These are phyloP conservation scores for Drosophila suzukii DNA, from an alignment of 1,140 invertebrate genomes.

Conservation along the genomic window DNA sequence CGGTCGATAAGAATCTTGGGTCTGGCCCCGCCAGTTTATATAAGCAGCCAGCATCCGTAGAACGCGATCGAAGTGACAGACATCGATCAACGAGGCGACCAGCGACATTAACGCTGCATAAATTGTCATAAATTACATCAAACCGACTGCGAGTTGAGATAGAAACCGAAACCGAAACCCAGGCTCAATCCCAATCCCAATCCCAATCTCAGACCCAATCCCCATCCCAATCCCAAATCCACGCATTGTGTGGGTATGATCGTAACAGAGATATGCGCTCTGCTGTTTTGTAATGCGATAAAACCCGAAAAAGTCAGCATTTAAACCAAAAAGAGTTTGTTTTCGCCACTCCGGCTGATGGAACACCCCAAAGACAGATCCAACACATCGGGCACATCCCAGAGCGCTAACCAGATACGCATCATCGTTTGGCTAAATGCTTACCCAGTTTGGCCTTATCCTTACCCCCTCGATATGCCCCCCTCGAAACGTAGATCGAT, in stretches of 20 bases:
- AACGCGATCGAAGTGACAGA: conserved; percentile 72
- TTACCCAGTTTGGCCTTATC: conserved; percentile 61
- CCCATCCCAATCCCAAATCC: conserved; percentile 1
- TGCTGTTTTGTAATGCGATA: conserved; percentile 57
- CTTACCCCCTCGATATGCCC: not conserved
- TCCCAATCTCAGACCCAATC: conserved; percentile 2
- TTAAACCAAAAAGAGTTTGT: conserved; percentile 69
- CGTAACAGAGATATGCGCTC: conserved; percentile 47
- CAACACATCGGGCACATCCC: conserved; percentile 40
- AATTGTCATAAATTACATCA: conserved; percentile 82
- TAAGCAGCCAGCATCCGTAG: conserved; percentile 74
- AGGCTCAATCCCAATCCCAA: conserved; percentile 8
- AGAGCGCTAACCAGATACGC: conserved; percentile 70
- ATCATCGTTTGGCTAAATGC: conserved; percentile 78
- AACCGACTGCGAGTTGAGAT: conserved; percentile 25
- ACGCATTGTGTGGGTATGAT: conserved; percentile 64
- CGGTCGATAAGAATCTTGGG: conserved; percentile 67
- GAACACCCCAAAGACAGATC: conserved; percentile 69
- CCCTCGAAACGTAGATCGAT: conserved; percentile 52
- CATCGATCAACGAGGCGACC: conserved; percentile 76
- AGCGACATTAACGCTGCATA: conserved; percentile 83
- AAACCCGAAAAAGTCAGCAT: conserved; percentile 73
- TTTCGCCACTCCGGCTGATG: conserved; percentile 19
- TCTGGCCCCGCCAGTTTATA: conserved; percentile 64
- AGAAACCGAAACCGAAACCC: conserved; percentile 23